phyloP scores from a whole-genome alignment of 1,140 invertebrate genomes.

The Drosophila albomicans region DNA sequence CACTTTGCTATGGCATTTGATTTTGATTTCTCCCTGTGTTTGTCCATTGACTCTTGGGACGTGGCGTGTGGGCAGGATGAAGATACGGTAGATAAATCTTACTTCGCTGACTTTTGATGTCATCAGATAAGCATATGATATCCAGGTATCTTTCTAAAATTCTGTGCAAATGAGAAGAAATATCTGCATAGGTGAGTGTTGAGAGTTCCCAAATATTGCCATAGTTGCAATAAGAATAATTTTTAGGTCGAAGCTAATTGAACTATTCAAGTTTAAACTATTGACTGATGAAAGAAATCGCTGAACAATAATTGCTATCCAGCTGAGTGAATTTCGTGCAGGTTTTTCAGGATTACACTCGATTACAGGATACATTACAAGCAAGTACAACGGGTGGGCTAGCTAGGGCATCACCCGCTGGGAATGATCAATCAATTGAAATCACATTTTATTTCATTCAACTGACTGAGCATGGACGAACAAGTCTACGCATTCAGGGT shows the following conservation, averaged over 20 bases:
- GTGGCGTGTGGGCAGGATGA: neutral
- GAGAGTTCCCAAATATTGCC: neutral
- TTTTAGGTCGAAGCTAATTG: no score
- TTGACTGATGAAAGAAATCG: constrained; percentile 7
- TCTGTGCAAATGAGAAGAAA: neutral
- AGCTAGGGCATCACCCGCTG: constrained; percentile 60
- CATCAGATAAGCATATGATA: constrained; percentile 59
- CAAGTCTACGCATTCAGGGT: constrained; percentile 20
- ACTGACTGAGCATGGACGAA: constrained; percentile 48
- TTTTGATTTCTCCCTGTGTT: constrained; percentile 77
- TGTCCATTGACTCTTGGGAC: constrained; percentile 58
- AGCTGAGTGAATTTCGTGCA: constrained; percentile 68
- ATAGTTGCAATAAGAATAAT: no score
- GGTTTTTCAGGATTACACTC: constrained; percentile 81
- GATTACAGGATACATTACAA: constrained; percentile 82
- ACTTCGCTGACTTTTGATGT: constrained; percentile 64
- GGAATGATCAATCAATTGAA: constrained; percentile 83
- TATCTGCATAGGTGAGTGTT: neutral
- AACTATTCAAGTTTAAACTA: neutral
- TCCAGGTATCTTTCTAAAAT: constrained; percentile 8
- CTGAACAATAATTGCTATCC: constrained; percentile 63
- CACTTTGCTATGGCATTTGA: constrained; percentile 84
- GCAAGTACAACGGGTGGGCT: constrained; percentile 64
- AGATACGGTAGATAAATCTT: constrained; percentile 50
- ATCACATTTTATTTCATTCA: constrained; percentile 74